Conservation (phyloP, 2,888 invertebrate species). For the Orthosia incerta region DNA sequence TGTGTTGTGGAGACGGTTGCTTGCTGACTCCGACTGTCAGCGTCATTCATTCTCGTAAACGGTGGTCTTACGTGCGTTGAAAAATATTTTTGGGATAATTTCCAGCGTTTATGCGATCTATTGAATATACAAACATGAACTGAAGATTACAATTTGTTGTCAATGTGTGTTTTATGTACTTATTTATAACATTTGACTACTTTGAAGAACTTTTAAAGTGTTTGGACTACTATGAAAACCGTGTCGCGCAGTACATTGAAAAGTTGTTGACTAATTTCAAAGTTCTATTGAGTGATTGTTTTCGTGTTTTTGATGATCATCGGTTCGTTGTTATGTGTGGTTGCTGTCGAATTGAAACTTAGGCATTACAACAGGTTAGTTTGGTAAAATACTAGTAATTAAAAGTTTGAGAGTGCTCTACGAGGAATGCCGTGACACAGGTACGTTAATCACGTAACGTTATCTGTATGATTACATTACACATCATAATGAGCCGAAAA, state of each 20-base stretch:
- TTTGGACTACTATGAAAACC: slow-evolving; percentile 53
- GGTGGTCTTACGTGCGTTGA: slow-evolving; percentile 39
- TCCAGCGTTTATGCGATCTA: background rate
- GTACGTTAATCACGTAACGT: slow-evolving; percentile 65
- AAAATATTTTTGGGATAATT: slow-evolving; percentile 41
- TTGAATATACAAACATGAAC: slow-evolving; percentile 17
- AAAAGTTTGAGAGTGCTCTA: slow-evolving; percentile 31
- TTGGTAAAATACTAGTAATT: slow-evolving; percentile 10
- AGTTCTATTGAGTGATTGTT: slow-evolving; percentile 72
- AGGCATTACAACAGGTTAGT: slow-evolving; percentile 53
- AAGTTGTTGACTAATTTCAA: slow-evolving; percentile 81
- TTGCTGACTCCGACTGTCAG: slow-evolving; percentile 64
- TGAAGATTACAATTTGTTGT: slow-evolving; percentile 24
- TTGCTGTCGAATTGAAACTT: slow-evolving; percentile 31
- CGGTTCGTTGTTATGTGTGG: slow-evolving; percentile 53
- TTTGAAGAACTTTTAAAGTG: slow-evolving; percentile 71
- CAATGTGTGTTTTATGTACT: slow-evolving; percentile 38
- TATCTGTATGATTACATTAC: slow-evolving; percentile 63
- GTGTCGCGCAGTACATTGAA: slow-evolving; percentile 78
- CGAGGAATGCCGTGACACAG: slow-evolving; percentile 54
- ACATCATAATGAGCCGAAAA: slow-evolving; percentile 33
- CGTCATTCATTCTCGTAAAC: slow-evolving; percentile 72
- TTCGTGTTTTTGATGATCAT: slow-evolving; percentile 60
- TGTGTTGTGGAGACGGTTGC: slow-evolving; percentile 61
- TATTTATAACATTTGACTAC: slow-evolving; percentile 45